Conservation (phyloP, 2,113 vertebrate genomes). For the Psittacus erithacus region DNA sequence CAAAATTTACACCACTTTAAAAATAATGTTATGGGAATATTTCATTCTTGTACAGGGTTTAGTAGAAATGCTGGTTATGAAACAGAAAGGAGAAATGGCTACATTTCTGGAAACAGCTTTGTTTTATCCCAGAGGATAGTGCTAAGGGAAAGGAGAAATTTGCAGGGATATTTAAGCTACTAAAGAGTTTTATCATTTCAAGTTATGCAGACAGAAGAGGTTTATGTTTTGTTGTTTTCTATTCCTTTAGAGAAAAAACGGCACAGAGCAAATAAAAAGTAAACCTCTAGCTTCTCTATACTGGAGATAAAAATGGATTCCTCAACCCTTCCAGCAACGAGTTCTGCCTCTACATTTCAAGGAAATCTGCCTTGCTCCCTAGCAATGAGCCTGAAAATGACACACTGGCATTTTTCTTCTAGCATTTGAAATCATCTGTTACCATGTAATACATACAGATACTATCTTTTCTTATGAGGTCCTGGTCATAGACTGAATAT, state of each 20-base stretch:
- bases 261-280: background rate
- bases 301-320: background rate
- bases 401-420: background rate
- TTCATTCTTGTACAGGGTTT: background rate
- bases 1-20: background rate
- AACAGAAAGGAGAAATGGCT: background rate
- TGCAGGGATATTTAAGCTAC: background rate
- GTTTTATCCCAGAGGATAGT: background rate
- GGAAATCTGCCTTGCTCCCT: background rate
- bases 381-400: background rate
- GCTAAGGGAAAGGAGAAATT: background rate
- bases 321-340: background rate
- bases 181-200: background rate
- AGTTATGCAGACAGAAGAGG: background rate
- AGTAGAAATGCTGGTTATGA: background rate
- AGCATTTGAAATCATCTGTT: background rate
- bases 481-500: background rate
- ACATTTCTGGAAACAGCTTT: background rate
- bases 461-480: background rate
- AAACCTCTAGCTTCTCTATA: background rate
- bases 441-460: background rate
- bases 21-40: background rate
- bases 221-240: background rate
- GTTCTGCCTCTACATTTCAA: background rate
- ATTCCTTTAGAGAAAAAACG: background rate